Evolutionary conservation across 2,888 invertebrate genomes (phyloP).

Genomic region (Coelinius sp.): DNA sequence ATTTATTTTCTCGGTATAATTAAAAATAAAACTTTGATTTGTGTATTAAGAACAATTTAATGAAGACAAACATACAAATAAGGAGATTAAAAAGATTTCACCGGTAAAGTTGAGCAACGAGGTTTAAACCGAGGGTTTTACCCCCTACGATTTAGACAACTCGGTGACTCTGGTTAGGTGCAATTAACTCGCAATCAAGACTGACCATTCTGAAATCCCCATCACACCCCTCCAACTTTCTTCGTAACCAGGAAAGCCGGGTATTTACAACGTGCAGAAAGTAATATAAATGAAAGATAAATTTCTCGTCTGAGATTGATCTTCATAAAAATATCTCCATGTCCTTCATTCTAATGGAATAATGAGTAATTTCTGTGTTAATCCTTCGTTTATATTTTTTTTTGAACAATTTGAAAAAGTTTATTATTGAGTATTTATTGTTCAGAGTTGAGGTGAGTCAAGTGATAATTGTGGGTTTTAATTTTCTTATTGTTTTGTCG

Average conservation of each 20-base stretch:
- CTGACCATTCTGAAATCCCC: conserved; percentile 12
- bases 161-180: not conserved
- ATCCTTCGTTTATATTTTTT: too few relatives aligned
- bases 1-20: not conserved
- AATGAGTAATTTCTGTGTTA: too few relatives aligned
- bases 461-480: too few relatives aligned
- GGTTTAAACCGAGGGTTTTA: too few relatives aligned
- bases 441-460: too few relatives aligned
- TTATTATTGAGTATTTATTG: too few relatives aligned
- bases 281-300: not conserved
- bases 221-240: not conserved
- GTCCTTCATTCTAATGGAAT: too few relatives aligned
- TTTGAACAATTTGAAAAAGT: too few relatives aligned
- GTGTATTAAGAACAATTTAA: not conserved
- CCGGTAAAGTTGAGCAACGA: not conserved
- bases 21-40: not conserved
- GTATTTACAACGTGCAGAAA: not conserved
- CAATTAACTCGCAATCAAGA: conserved; percentile 14
- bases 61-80: not conserved
- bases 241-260: not conserved
- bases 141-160: not conserved
- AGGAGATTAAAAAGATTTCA: not conserved
- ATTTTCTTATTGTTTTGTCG: too few relatives aligned
- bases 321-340: too few relatives aligned
- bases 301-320: not conserved